Evolutionary conservation across 2,113 vertebrate genomes (phyloP), one percentile per base, ranked within the genome.

Genomic region (Turnix velox): DNA sequence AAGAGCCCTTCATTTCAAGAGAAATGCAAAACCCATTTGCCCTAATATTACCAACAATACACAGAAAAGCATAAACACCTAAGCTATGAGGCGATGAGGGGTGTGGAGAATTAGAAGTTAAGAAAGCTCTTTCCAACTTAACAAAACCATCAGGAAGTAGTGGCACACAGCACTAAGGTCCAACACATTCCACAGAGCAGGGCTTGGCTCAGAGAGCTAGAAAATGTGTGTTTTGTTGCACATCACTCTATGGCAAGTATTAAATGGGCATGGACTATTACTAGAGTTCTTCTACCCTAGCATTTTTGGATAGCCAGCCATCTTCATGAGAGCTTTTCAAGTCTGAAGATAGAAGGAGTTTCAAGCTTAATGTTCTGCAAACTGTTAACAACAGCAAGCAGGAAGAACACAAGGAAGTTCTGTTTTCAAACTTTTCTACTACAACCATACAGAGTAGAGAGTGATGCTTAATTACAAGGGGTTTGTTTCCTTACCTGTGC

Each of bases 251-350:
- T 4, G 10, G n/a, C 13, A 76, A 75, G 57, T 22, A 14, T 5
- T 43, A 66, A 22, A 49, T 0, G 0, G 7, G 10, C 28, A 43
- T 4, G 5, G 11, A 0, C 49, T 73, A 10, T 48, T 57, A 23
- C 16, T 61, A 40, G 5, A 71, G n/a, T 9, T 76, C 58, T 80
- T 77, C 65, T 73, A 25, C 7, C 22, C 48, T 19, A 10, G 3
- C 25, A 37, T 20, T 69, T 18, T 12, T 8, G 73, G 23, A 18
- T 4, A 79, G 33, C 12, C 37, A 61, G 28, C 4, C 19, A 9
- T 23, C 31, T 58, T 39, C 7, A 40, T 1, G 9, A 58, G 9
- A 4, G 12, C 27, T 55, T 72, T 61, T 37, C 31, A 75, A 87
- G 63, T 31, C 30, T 8, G 7, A 42, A 82, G 18, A 45, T 0